Conservation (phyloP, 2,797 vertebrate species). For the Pseudochaenichthys georgianus region DNA sequence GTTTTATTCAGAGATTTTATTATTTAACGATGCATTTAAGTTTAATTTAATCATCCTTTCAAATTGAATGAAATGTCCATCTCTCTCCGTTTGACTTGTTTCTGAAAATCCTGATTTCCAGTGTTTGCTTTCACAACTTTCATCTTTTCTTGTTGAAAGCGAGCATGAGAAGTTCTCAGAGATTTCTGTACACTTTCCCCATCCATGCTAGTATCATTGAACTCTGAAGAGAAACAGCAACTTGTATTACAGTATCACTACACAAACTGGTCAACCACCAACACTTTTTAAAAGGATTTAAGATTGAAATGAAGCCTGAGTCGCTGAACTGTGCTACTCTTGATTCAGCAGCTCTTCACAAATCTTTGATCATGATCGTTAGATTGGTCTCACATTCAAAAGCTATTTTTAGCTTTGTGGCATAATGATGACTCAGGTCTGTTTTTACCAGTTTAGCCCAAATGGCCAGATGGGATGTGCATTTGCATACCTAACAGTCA, state of each 20-base stretch:
- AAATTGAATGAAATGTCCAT: not conserved
- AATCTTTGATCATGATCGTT: not conserved
- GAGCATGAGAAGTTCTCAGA: conserved; percentile 65
- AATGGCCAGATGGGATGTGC: conserved; percentile 87
- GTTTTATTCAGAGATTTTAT: not conserved
- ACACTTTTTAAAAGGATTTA: conserved; percentile 52
- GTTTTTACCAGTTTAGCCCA: conserved; percentile 42
- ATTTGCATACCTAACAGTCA: conserved; percentile 94
- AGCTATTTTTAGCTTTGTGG: conserved; percentile 11
- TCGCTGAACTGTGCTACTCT: not conserved
- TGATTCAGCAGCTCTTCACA: conserved; percentile 9
- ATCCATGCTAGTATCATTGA: conserved; percentile 56
- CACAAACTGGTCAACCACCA: conserved; percentile 76
- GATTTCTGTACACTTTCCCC: conserved; percentile 71
- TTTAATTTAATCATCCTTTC: not conserved
- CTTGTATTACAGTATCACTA: conserved; percentile 76
- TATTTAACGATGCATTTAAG: not conserved
- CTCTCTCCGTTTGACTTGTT: not conserved
- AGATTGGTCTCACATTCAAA: not conserved
- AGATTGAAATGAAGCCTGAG: conserved; percentile 12
- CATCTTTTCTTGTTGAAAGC: conserved; percentile 78
- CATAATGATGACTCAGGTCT: conserved; percentile 70
- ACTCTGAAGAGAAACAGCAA: conserved; percentile 73
- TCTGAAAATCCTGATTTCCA: conserved; percentile 35
- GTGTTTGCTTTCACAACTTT: conserved; percentile 79